phyloP scores from a whole-genome alignment of 2,113 vertebrate species.

The Hemiscyllium ocellatum region DNA sequence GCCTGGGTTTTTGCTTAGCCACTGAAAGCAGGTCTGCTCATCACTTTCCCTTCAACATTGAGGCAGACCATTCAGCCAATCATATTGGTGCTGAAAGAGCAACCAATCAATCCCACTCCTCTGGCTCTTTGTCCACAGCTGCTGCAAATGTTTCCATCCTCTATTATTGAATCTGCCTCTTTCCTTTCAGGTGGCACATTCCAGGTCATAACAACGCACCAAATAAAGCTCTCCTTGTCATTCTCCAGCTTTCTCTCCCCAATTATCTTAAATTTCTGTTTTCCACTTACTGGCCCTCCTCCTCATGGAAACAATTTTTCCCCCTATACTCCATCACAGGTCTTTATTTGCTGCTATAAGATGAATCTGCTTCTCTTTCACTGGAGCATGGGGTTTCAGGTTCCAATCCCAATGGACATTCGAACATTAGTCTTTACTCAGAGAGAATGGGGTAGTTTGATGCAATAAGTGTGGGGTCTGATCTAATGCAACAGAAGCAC shows the following conservation, averaged over 20 bases:
- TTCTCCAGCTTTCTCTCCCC: neutral
- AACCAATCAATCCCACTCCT: neutral
- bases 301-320: neutral
- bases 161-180: neutral
- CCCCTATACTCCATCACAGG: neutral
- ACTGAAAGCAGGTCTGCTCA: neutral
- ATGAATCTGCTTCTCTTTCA: neutral
- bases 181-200: neutral
- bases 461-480: no score
- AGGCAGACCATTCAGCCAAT: neutral
- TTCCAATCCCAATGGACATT: neutral
- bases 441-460: no score
- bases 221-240: neutral
- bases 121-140: neutral
- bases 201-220: neutral
- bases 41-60: neutral
- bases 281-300: neutral
- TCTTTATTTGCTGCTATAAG: neutral
- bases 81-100: neutral
- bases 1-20: neutral
- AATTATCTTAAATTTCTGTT: neutral
- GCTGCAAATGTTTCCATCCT: neutral
- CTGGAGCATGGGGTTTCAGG: neutral
- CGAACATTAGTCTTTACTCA: no score
- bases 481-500: no score